Base-by-base conservation (phyloP, 2,113 vertebrate species). In the Madoqua kirkii region DNA sequence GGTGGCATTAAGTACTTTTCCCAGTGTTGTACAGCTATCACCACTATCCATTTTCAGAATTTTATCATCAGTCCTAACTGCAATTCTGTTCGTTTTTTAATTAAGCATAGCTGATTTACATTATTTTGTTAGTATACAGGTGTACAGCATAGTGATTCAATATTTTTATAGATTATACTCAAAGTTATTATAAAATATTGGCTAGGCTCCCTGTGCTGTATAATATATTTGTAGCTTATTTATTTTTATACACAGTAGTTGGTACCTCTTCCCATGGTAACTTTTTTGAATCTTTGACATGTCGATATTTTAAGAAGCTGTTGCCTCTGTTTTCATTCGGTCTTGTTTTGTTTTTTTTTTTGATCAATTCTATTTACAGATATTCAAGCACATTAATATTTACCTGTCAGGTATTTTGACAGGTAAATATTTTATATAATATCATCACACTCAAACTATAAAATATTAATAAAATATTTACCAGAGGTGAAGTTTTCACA, bases 391-490 rank as follows among this genome's bases (percentile, higher is more conserved):
- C 85, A 52, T 94, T 84, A 96, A 93, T 93, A 96, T 91, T 96
- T 95, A 74, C 62, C 57, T 95, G 48, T 82, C 60, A 96, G 25
- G 12, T 88, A 88, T 88, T 92, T 91, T 97, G 88, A 95, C 93
- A 97, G 62, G 33, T 86, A 98, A 95, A 96, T 95, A 97, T 97
- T 92, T 97, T 89, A 57, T 85, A 78, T 93, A 84, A 93, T 64
- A 83, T 60, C 95, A 84, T 93, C 86, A 97, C 12, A 92, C 33
- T 92, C 52, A 94, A 90, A 94, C 36, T 50, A 96, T 76, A 96
- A 92, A 14, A 78, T 95, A 95, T 74, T 96, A 71, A 84, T 97
- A 90, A 93, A 95, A 97, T 97, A 97, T 97, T 97, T 96, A 90
- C 29, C 43, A 88, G 21, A 96, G 31, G 50, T 92, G 29, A 85